Percentiles rank a stretch among this genome's conserved stretches.
Evolutionary conservation across 2,797 vertebrate genomes (phyloP).

Genomic region (Masticophis lateralis): DNA sequence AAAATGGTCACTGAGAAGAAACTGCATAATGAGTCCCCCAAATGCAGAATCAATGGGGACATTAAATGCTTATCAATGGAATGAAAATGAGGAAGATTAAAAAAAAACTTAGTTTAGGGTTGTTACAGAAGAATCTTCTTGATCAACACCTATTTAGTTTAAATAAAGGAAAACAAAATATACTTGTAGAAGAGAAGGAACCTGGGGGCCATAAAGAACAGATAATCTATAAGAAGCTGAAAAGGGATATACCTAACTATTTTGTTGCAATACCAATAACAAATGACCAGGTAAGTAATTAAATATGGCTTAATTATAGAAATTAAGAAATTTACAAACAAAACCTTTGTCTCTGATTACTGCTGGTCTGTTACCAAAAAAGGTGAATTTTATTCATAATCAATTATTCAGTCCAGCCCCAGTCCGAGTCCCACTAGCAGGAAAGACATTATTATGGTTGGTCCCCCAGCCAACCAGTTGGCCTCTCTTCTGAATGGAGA

Average conservation of each 20-base stretch:
- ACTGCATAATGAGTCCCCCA: not conserved
- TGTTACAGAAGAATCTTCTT: not conserved
- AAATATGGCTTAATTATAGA: not conserved
- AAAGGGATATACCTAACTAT: conserved; percentile 52
- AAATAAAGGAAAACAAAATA: not conserved
- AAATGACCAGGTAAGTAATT: conserved; percentile 55
- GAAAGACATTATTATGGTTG: not conserved
- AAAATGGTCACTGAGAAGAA: not conserved
- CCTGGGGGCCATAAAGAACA: conserved; percentile 2
- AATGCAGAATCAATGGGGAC: not conserved
- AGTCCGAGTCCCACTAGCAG: not conserved
- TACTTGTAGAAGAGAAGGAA: not conserved
- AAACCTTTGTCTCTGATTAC: not conserved
- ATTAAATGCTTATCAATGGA: not conserved
- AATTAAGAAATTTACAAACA: not conserved
- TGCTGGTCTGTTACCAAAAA: not conserved
- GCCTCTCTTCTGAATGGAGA: not conserved
- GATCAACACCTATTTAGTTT: not conserved
- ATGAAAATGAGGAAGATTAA: not conserved
- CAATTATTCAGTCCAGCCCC: not conserved
- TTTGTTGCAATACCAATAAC: conserved; percentile 63
- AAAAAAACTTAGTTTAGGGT: not conserved
- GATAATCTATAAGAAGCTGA: conserved; percentile 27
- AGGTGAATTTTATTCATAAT: not conserved
- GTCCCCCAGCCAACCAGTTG: not conserved